Conservation (phyloP, 1,140 invertebrate genomes). For the Pararge aegeria region DNA sequence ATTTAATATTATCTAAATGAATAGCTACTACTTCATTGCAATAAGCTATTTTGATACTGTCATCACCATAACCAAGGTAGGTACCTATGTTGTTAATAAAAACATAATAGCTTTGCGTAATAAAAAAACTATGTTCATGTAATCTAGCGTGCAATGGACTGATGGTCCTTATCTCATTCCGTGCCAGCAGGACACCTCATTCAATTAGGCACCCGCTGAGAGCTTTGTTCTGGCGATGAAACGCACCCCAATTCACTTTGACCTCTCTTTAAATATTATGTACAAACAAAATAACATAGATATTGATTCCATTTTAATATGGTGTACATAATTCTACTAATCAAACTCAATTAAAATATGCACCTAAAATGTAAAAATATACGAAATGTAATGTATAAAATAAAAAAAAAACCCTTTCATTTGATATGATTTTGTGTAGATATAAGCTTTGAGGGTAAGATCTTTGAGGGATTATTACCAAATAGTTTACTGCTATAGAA, state of each 20-base stretch:
- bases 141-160: neutral
- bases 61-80: neutral
- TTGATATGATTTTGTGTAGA: no score
- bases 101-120: neutral
- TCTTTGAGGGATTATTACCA: no score
- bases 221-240: slow-evolving; percentile 10
- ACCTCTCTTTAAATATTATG: neutral
- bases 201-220: slow-evolving; percentile 23
- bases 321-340: no score
- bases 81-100: neutral
- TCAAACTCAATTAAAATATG: no score
- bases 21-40: no score
- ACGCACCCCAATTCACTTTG: neutral
- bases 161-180: slow-evolving; percentile 24
- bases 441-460: no score
- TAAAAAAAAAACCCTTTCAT: no score
- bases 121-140: neutral
- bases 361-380: no score
- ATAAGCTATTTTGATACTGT: neutral
- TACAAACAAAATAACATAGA: neutral
- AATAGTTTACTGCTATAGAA: no score
- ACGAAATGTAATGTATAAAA: no score
- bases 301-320: no score
- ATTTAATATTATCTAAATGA: no score
- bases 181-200: slow-evolving; percentile 21